Evolutionary conservation across 2,888 invertebrate species (phyloP).

Genomic region (Eristalinus sepulchralis): DNA sequence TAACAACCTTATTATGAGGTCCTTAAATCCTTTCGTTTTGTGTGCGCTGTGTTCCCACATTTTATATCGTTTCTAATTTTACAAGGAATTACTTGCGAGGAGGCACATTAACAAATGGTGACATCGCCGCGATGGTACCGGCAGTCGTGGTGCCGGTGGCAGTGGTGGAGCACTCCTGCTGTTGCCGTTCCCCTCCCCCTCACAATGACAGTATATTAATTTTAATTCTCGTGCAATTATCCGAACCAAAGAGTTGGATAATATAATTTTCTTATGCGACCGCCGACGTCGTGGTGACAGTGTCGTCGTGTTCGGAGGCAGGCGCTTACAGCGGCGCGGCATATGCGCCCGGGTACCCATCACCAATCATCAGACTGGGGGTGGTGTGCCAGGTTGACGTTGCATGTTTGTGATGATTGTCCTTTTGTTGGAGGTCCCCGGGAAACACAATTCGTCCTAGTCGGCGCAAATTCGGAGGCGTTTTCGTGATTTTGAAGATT

Average conservation of each 20-base stretch:
- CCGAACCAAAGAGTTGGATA: constrained; percentile 75
- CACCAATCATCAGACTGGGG: constrained; percentile 45
- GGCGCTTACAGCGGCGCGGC: constrained; percentile 18
- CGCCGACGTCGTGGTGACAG: not conserved
- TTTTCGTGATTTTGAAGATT: constrained; percentile 47
- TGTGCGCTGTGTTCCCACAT: constrained; percentile 33
- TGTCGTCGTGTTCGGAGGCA: too few species aligned
- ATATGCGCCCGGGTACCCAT: constrained; percentile 60
- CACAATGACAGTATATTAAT: constrained; percentile 78
- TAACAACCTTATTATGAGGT: constrained; percentile 71
- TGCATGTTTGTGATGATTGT: constrained; percentile 67
- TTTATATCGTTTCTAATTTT: constrained; percentile 67
- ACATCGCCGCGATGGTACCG: constrained; percentile 67
- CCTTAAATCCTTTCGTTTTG: constrained; percentile 69
- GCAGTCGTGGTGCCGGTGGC: not conserved
- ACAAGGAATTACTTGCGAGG: constrained; percentile 55
- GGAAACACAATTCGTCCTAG: constrained; percentile 34
- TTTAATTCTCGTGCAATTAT: constrained; percentile 81
- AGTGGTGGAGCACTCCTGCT: not conserved
- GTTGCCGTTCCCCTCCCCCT: not conserved
- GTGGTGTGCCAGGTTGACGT: constrained; percentile 31
- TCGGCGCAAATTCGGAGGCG: constrained; percentile 61
- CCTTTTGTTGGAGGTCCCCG: constrained; percentile 50
- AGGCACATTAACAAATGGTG: constrained; percentile 70
- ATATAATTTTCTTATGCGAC: constrained; percentile 57